Percentiles rank a stretch among this genome's conserved stretches.
Conservation (phyloP, 2,797 vertebrate genomes). For the Anisognathus igniventris region DNA sequence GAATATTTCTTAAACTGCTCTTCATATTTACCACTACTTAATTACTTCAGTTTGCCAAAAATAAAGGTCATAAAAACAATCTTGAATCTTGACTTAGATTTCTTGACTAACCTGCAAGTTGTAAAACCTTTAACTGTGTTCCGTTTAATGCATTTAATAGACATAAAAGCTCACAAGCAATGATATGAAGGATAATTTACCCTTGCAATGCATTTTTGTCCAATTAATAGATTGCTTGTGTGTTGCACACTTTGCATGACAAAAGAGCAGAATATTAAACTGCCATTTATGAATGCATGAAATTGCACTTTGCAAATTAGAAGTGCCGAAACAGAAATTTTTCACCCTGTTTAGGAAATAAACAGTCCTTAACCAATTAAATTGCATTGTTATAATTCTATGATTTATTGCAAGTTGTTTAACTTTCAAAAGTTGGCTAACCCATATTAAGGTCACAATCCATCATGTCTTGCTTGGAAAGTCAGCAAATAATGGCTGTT, state of each 20-base stretch:
- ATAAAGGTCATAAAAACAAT: conserved; percentile 75
- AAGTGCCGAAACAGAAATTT: conserved; percentile 97
- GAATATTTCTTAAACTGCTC: conserved; percentile 68
- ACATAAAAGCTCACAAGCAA: conserved; percentile 74
- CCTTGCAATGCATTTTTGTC: conserved; percentile 94
- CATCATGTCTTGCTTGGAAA: conserved; percentile 98
- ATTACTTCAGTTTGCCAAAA: conserved; percentile 77
- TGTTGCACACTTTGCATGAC: conserved; percentile 99
- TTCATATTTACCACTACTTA: conserved; percentile 80
- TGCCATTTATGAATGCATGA: conserved; percentile 94
- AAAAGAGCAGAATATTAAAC: conserved; percentile 99
- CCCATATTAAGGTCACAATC: conserved; percentile 99
- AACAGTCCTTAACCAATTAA: conserved; percentile 99
- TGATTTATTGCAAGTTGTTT: conserved; percentile 99
- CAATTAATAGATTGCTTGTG: conserved; percentile 99
- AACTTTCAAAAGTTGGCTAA: conserved; percentile 99
- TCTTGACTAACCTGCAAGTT: conserved; percentile 67
- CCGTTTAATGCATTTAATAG: conserved; percentile 76
- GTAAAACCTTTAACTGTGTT: conserved; percentile 71
- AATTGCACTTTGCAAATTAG: conserved; percentile 99
- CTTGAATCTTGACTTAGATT: conserved; percentile 62
- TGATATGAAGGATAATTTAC: conserved; percentile 88
- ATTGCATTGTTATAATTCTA: conserved; percentile 98
- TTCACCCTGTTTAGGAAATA: conserved; percentile 97
- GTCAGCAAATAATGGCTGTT: conserved; percentile 96